Percentiles rank a stretch among this genome's conserved stretches.
Conservation (phyloP, 2,113 vertebrate genomes). For the Conger conger region DNA sequence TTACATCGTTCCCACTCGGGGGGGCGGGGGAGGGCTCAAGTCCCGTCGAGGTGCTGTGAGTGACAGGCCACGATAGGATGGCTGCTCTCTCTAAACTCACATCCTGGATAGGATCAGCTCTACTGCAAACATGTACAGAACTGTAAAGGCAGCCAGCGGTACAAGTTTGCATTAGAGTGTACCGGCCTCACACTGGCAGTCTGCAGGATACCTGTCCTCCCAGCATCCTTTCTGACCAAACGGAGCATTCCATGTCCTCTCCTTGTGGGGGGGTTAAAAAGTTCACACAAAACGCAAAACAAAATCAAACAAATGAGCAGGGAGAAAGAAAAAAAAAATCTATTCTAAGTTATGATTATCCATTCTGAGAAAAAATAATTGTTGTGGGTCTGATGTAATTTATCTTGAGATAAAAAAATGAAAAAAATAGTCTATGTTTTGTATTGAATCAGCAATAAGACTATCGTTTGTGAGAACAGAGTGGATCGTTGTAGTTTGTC, state of each 20-base stretch:
- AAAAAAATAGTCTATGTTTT: conserved; percentile 67
- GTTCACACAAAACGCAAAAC: conserved; percentile 50
- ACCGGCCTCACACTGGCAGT: conserved; percentile 2
- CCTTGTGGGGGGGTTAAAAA: conserved; percentile 25
- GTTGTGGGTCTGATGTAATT: conserved; percentile 25
- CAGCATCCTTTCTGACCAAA: conserved; percentile 49
- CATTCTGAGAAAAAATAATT: conserved; percentile 40
- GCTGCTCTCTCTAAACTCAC: not conserved
- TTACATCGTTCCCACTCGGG: not conserved
- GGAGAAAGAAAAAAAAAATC: not conserved
- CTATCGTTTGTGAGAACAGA: conserved; percentile 64
- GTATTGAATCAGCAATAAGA: conserved; percentile 92
- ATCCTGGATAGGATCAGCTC: not conserved
- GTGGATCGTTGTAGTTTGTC: conserved; percentile 61
- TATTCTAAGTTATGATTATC: conserved; percentile 21
- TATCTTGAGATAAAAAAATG: conserved; percentile 57
- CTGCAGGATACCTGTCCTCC: conserved; percentile 18
- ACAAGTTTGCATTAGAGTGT: not conserved
- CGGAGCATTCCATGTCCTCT: conserved; percentile 57
- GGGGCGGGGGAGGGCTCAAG: not conserved
- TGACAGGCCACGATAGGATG: not conserved
- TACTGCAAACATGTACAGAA: not conserved
- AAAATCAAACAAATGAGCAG: not conserved
- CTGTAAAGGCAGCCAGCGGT: not conserved
- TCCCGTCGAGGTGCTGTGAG: not conserved